phyloP scores from a whole-genome alignment of 2,888 invertebrate species.

The Tenthredo mesomela region DNA sequence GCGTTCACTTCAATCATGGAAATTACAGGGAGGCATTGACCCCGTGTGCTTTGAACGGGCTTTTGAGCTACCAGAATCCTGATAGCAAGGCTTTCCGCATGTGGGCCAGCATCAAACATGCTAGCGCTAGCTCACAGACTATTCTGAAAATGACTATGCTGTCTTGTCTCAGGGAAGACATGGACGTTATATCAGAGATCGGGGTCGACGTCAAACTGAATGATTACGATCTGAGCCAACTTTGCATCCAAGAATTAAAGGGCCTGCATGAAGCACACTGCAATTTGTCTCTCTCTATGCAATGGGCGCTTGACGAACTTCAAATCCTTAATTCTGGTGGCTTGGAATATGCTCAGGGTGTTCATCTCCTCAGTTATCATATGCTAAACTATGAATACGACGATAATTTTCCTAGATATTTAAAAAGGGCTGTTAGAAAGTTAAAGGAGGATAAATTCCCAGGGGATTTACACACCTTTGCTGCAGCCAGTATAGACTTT shows the following conservation, averaged over 20 bases:
- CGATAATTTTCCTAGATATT: slow-evolving; percentile 57
- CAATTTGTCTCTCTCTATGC: slow-evolving; percentile 65
- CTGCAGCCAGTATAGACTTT: slow-evolving; percentile 68
- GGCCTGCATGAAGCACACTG: slow-evolving; percentile 62
- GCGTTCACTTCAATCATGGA: slow-evolving; percentile 60
- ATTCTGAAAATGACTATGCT: slow-evolving; percentile 60
- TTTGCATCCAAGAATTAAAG: slow-evolving; percentile 68
- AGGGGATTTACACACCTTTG: not conserved
- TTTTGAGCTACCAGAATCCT: slow-evolving; percentile 64
- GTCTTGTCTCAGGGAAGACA: slow-evolving; percentile 64
- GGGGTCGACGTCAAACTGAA: slow-evolving; percentile 63
- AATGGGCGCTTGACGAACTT: slow-evolving; percentile 64
- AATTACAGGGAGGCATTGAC: slow-evolving; percentile 69
- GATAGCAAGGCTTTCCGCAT: slow-evolving; percentile 68
- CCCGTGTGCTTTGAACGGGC: slow-evolving; percentile 65
- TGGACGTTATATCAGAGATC: slow-evolving; percentile 59
- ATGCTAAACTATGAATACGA: slow-evolving; percentile 60
- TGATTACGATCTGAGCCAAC: slow-evolving; percentile 63
- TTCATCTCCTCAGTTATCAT: slow-evolving; percentile 68
- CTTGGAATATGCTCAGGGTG: slow-evolving; percentile 63
- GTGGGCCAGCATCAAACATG: slow-evolving; percentile 70
- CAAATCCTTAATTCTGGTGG: slow-evolving; percentile 58
- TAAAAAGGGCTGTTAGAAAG: slow-evolving; percentile 60
- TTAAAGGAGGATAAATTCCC: slow-evolving; percentile 57
- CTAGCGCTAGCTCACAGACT: slow-evolving; percentile 57